Percentiles rank a stretch among this genome's conserved stretches.
These are phyloP conservation scores for Brachyhypopomus occidentalis DNA, from an alignment of 2,113 vertebrate genomes.

Conservation along the genomic window DNA sequence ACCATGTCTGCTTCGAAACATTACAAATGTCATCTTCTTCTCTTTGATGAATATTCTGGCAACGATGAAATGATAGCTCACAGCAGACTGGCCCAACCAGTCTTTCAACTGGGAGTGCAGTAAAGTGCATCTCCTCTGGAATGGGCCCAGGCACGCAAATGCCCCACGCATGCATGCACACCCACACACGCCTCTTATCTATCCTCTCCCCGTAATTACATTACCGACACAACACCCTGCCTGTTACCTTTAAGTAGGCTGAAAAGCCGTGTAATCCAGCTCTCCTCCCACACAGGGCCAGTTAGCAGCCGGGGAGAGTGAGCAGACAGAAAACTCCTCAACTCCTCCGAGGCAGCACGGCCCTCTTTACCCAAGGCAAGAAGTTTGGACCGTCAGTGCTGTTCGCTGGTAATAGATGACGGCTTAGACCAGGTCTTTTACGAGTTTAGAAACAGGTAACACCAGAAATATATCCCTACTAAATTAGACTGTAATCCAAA, in stretches of 20 bases:
- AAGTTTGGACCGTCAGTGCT: background rate
- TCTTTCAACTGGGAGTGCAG: conserved; percentile 28
- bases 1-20: background rate
- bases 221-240: conserved; percentile 4
- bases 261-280: background rate
- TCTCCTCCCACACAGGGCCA: background rate
- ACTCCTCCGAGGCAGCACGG: background rate
- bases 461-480: no score
- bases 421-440: no score
- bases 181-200: conserved; percentile 15
- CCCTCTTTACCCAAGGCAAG: background rate
- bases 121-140: conserved; percentile 20
- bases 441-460: no score
- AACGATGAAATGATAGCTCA: conserved; percentile 9
- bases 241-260: conserved; percentile 7
- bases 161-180: background rate
- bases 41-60: conserved; percentile 6
- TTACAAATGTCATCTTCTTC: background rate
- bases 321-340: background rate
- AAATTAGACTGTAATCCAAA: no score
- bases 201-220: conserved; percentile 22
- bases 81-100: conserved; percentile 2
- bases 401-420: no score
- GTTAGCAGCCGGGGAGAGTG: background rate
- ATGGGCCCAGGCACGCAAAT: background rate